Conservation (phyloP, 2,797 vertebrate genomes). For the Pseudochirops corinnae region DNA sequence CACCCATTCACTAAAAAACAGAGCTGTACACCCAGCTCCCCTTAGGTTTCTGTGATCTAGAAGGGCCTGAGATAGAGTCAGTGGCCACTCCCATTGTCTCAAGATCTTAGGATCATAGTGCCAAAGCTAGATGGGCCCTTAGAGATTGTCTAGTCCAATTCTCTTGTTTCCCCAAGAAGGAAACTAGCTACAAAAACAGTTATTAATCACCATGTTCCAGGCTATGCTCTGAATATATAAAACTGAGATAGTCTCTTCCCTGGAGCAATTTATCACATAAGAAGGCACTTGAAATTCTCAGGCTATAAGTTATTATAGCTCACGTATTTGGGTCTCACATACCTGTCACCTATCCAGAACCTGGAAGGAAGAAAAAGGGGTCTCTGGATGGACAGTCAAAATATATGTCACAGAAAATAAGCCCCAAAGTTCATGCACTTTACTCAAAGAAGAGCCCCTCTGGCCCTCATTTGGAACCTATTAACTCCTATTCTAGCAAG, state of each 20-base stretch:
- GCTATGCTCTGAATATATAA: background rate
- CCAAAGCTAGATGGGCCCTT: background rate
- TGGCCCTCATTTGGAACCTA: background rate
- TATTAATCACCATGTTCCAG: background rate
- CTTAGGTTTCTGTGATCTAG: background rate
- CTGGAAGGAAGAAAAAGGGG: background rate
- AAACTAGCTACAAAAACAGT: background rate
- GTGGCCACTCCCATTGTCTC: background rate
- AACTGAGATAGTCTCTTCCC: background rate
- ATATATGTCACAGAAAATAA: background rate
- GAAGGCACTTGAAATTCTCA: conserved; percentile 33
- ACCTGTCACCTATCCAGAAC: conserved; percentile 24
- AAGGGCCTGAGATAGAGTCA: background rate
- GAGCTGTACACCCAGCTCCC: background rate
- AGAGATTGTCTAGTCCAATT: background rate
- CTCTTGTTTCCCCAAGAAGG: background rate
- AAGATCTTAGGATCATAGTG: background rate
- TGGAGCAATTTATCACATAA: conserved; percentile 7
- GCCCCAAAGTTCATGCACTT: background rate
- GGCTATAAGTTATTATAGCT: background rate
- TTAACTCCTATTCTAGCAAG: conserved; percentile 41
- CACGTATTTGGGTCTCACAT: conserved; percentile 5
- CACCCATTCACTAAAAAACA: background rate
- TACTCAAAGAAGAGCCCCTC: conserved; percentile 20
- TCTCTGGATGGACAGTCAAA: conserved; percentile 14